These are phyloP conservation scores for Oncopodura yosiiana DNA, from an alignment of 1,140 invertebrate genomes.

Conservation along the genomic window DNA sequence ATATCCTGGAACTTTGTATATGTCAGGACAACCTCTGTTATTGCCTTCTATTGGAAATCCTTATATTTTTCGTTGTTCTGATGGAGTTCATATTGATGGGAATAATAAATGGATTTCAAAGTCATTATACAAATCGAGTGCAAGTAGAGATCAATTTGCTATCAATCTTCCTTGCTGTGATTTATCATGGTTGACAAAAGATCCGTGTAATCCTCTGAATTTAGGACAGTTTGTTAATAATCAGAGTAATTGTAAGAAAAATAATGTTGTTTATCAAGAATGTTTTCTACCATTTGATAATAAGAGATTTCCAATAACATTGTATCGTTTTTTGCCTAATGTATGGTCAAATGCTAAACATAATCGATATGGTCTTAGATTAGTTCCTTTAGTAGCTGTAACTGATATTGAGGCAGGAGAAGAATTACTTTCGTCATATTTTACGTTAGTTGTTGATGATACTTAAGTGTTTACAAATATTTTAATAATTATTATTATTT, in stretches of 20 bases:
- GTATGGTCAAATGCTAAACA: constrained; percentile 26
- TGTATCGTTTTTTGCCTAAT: constrained; percentile 23
- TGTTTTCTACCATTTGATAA: constrained; percentile 2
- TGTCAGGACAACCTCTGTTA: constrained; percentile 43
- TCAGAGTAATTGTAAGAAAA: constrained; percentile 18
- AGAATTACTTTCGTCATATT: constrained; percentile 27
- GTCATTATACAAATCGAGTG: constrained; percentile 42
- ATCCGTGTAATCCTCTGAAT: constrained; percentile 42
- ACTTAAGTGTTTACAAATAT: too few species aligned
- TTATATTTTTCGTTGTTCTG: constrained; percentile 44
- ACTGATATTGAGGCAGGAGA: constrained; percentile 16
- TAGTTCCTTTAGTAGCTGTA: constrained; percentile 25
- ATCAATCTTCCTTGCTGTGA: constrained; percentile 40
- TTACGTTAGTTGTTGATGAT: constrained; percentile 8
- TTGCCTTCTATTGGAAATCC: constrained; percentile 43
- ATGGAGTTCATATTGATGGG: constrained; percentile 44
- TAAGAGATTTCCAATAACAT: neutral
- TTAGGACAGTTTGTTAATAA: constrained; percentile 48
- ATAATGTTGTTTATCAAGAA: constrained; percentile 32
- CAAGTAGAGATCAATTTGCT: constrained; percentile 40
- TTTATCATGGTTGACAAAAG: constrained; percentile 41
- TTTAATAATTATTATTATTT: too few species aligned
- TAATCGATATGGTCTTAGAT: constrained; percentile 9
- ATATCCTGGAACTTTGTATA: constrained; percentile 39
- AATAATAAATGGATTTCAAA: constrained; percentile 43